phyloP scores from a whole-genome alignment of 2,797 vertebrate genomes.

The Etheostoma perlongum region DNA sequence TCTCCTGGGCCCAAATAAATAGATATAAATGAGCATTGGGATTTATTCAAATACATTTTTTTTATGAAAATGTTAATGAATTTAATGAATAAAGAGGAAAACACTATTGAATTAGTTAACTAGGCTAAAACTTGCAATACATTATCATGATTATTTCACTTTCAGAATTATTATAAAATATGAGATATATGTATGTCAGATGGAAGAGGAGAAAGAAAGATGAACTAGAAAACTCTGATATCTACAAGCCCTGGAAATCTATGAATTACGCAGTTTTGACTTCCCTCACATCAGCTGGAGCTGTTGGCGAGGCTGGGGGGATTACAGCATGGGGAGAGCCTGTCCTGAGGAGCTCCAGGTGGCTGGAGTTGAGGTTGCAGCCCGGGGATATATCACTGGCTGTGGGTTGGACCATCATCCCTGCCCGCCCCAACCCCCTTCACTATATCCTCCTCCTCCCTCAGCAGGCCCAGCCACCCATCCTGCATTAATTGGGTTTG shows the following conservation, averaged over 20 bases:
- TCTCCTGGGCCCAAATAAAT: neutral
- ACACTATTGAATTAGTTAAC: neutral
- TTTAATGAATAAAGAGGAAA: neutral
- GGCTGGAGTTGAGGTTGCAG: slow-evolving; percentile 74
- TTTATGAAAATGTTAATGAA: too few relatives aligned
- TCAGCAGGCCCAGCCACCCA: slow-evolving; percentile 86
- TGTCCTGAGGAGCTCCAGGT: slow-evolving; percentile 88
- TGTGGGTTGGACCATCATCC: slow-evolving; percentile 52
- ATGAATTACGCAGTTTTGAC: slow-evolving; percentile 87
- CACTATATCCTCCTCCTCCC: slow-evolving; percentile 79
- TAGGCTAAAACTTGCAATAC: neutral
- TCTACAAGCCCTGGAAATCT: slow-evolving; percentile 82
- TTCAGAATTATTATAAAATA: neutral
- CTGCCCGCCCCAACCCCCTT: slow-evolving; percentile 51
- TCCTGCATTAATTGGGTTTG: slow-evolving; percentile 96
- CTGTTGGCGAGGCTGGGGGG: slow-evolving; percentile 46
- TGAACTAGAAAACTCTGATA: slow-evolving; percentile 77
- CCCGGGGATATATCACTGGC: slow-evolving; percentile 51
- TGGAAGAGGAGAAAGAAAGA: slow-evolving; percentile 51
- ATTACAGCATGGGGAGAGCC: slow-evolving; percentile 30
- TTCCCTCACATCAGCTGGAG: slow-evolving; percentile 82
- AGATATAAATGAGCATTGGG: neutral
- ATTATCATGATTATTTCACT: neutral
- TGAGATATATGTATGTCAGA: neutral
- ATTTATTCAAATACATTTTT: neutral